These are phyloP conservation scores for Tenodera sinensis DNA, from an alignment of 2,888 invertebrate species.

Conservation along the genomic window DNA sequence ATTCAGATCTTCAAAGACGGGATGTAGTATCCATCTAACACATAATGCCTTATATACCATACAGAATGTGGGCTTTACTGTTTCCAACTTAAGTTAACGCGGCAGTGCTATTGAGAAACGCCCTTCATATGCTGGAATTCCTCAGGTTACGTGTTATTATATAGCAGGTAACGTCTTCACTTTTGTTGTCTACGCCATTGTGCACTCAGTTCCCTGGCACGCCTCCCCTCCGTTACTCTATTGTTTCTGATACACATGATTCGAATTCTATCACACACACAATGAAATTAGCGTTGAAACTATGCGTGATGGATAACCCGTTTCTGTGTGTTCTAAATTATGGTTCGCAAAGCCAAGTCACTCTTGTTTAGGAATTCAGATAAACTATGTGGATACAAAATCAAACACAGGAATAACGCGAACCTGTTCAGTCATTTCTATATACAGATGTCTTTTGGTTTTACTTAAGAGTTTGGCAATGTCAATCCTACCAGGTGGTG, in stretches of 20 bases:
- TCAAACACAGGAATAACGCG: too few relatives aligned
- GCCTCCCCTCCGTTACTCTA: neutral
- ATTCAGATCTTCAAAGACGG: too few relatives aligned
- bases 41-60: neutral
- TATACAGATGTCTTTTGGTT: too few relatives aligned
- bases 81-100: neutral
- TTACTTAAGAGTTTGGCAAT: too few relatives aligned
- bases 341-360: neutral
- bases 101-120: neutral
- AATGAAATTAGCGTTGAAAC: neutral
- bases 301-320: neutral
- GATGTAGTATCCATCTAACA: too few relatives aligned
- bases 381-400: too few relatives aligned
- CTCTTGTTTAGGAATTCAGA: neutral
- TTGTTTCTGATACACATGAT: neutral
- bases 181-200: neutral
- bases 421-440: too few relatives aligned
- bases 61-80: neutral
- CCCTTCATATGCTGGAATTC: neutral
- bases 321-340: neutral
- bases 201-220: neutral
- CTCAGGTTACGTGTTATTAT: neutral
- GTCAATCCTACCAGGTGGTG: too few relatives aligned
- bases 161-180: neutral
- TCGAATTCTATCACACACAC: too few relatives aligned